Evolutionary conservation across 2,888 invertebrate species (phyloP).

Genomic region (Crioceris asparagi): DNA sequence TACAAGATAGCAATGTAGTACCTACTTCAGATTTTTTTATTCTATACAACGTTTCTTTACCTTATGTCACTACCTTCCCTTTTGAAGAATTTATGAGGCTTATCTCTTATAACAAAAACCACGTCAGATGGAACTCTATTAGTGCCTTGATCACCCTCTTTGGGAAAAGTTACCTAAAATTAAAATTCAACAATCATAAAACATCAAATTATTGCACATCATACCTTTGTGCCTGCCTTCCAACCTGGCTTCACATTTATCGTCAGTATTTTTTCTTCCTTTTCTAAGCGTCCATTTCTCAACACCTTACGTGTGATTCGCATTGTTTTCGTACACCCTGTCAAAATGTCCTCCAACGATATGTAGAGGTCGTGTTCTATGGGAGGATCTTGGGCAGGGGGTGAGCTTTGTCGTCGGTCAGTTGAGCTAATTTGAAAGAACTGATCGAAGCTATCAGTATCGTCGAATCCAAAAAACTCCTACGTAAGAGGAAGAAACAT

Average conservation of each 20-base stretch:
- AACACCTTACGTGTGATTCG: conserved; percentile 85
- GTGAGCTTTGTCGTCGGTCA: conserved; percentile 31
- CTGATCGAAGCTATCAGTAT: conserved; percentile 23
- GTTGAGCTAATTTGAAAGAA: conserved; percentile 12
- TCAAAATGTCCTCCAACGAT: conserved; percentile 76
- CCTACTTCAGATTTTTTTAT: no score
- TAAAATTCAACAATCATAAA: background rate
- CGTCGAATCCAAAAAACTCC: conserved; percentile 59
- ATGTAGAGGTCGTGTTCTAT: conserved; percentile 85
- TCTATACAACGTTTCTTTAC: no score
- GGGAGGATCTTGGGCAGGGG: conserved; percentile 60
- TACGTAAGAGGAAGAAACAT: background rate
- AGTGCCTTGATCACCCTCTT: conserved; percentile 84
- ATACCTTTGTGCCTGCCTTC: conserved; percentile 91
- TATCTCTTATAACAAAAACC: conserved; percentile 87
- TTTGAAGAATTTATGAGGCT: conserved; percentile 75
- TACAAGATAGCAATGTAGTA: no score
- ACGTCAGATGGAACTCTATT: conserved; percentile 90
- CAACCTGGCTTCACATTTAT: conserved; percentile 92
- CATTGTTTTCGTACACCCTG: conserved; percentile 86
- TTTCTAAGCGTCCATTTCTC: conserved; percentile 65
- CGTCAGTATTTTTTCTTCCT: conserved; percentile 85
- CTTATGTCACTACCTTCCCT: conserved; percentile 85
- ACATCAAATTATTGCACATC: background rate
- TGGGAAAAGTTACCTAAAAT: conserved; percentile 67